Base-by-base conservation (phyloP, 1,140 invertebrate genomes). In the Rhopalosiphum padi region DNA sequence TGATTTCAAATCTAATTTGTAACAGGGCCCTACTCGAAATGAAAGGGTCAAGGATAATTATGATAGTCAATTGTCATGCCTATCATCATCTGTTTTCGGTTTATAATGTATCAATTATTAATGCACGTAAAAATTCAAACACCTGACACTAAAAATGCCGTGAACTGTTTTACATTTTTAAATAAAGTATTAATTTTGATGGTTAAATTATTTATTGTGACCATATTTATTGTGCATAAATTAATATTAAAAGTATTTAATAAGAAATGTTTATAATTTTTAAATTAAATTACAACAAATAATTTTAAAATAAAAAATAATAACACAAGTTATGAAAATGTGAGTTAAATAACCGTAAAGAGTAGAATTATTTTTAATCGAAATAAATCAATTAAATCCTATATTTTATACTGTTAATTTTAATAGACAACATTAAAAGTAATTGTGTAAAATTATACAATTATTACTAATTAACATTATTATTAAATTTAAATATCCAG, bases 1-100 rank as follows among this genome's bases (percentile, higher is more conserved):
- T 77, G 30, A 77, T 77, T 77, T 77, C n/a, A 77, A 77, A 77
- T 77, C 60, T 77, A 77, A 77, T 77, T 77, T 77, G 11, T n/a
- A n/a, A 77, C 15, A 15, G 4, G 60, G n/a, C 60, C n/a, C 30
- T 77, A 77, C 60, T 77, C 60, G 60, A 77, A 77, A 77, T 77
- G 30, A 77, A 77, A 35, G n/a, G 60, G 60, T 77, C 60, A 77
- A 77, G 60, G 60, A n/a, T 77, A 77, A 77, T 77, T 77, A 77
- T 68, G n/a, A 77, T 77, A 77, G 60, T 77, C 30, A 77, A 77
- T 77, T 77, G 30, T 77, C 60, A 77, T 77, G 15, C 15, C 15
- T 15, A n/a, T n/a, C 60, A 77, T 77, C 60, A 77, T 77, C 15
- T 77, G 4, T 77, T 77, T n/a, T 77, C 30, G 5, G n/a, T 77